Conservation (phyloP, 2,797 vertebrate species). For the Catostomus latipinnis region DNA sequence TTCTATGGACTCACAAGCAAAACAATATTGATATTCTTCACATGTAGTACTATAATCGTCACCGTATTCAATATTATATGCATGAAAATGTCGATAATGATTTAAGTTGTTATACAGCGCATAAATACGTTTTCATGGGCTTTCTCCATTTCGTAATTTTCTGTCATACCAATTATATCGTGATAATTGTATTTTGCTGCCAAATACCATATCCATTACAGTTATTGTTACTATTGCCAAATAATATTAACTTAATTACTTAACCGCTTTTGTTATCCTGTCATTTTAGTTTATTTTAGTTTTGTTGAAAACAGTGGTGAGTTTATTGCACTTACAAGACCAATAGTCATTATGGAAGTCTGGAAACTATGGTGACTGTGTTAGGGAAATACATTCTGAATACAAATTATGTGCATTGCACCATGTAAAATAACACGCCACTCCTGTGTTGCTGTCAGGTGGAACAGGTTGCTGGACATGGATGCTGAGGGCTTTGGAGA, state of each 20-base stretch:
- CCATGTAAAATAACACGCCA: not conserved
- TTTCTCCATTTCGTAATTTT: not conserved
- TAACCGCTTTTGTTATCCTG: too few relatives aligned
- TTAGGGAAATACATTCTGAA: not conserved
- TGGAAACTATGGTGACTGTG: not conserved
- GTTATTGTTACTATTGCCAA: not conserved
- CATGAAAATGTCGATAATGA: not conserved
- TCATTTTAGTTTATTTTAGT: too few relatives aligned
- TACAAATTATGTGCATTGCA: not conserved
- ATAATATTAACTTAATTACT: not conserved
- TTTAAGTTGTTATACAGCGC: not conserved
- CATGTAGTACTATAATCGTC: not conserved
- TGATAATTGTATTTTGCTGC: not conserved
- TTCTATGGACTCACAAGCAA: not conserved
- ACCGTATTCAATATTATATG: not conserved
- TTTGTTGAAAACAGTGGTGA: too few relatives aligned
- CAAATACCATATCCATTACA: not conserved
- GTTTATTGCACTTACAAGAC: not conserved
- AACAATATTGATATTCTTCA: not conserved
- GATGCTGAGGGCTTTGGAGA: slow-evolving; percentile 95
- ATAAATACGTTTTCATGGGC: not conserved
- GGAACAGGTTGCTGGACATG: slow-evolving; percentile 73
- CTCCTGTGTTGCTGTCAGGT: slow-evolving; percentile 4
- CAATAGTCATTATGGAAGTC: not conserved
- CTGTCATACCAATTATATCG: not conserved